Evolutionary conservation across 2,797 vertebrate species (phyloP).

Genomic region (Martes flavigula): DNA sequence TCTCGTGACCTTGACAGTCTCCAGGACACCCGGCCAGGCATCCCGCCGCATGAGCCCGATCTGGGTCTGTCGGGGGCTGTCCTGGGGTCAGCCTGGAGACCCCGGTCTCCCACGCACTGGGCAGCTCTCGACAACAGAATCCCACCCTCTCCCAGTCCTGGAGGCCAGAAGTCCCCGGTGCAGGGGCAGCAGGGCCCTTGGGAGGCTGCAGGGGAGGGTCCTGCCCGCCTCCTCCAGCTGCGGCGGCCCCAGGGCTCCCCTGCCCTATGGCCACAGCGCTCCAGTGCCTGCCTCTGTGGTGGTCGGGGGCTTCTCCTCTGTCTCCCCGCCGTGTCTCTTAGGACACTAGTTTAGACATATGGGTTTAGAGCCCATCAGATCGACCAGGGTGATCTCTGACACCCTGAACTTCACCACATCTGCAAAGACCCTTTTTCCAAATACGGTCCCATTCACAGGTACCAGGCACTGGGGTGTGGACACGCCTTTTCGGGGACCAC

Average conservation of each 20-base stretch:
- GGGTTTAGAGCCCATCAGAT: background rate
- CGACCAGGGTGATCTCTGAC: background rate
- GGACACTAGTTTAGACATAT: background rate
- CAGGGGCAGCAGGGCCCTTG: background rate
- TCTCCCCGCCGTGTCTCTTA: background rate
- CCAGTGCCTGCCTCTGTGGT: background rate
- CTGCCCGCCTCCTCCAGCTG: background rate
- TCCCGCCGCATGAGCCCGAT: accelerated
- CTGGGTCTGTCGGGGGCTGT: background rate
- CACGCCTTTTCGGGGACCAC: background rate
- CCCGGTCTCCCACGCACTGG: background rate
- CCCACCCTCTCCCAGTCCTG: background rate
- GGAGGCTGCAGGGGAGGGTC: background rate
- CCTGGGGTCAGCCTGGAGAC: background rate
- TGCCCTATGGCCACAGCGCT: background rate
- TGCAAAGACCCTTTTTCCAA: background rate
- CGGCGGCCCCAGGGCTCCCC: background rate
- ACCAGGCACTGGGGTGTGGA: background rate
- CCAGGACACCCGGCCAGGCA: accelerated
- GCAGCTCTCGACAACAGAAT: background rate
- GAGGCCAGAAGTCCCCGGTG: background rate
- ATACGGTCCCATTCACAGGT: background rate
- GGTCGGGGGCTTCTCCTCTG: background rate
- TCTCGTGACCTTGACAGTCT: background rate
- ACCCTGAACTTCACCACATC: background rate